Evolutionary conservation across 30 jellyfish, hydroid and myxozoan species (phyloP).

Genomic region (Rhopilema esculentum): DNA sequence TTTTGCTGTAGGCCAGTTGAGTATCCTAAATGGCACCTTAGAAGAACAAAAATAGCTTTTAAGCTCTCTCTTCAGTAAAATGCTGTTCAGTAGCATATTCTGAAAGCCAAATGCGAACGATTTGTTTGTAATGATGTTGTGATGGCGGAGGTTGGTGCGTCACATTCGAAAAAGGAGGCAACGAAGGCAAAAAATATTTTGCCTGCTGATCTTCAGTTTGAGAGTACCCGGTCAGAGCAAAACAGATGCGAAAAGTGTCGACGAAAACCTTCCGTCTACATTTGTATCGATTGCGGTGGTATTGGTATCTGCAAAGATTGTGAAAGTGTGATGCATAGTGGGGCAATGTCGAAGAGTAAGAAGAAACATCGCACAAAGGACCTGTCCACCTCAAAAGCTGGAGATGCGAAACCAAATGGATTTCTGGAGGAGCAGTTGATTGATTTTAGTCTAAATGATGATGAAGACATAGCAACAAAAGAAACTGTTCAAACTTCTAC

Average conservation of each 20-base stretch:
- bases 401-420: constrained; percentile 39
- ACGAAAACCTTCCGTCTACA: constrained; percentile 46
- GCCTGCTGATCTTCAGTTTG: neutral
- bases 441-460: constrained; percentile 30
- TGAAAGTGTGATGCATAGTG: constrained; percentile 64
- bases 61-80: neutral
- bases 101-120: neutral
- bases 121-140: constrained; percentile 3
- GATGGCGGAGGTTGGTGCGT: constrained; percentile 67
- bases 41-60: neutral
- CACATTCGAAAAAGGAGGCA: constrained; percentile 70
- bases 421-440: constrained; percentile 27
- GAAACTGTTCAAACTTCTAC: neutral
- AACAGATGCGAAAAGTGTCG: constrained; percentile 62
- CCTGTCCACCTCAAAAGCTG: constrained; percentile 29
- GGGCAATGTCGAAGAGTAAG: constrained; percentile 38
- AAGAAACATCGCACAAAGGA: constrained; percentile 53
- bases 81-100: neutral
- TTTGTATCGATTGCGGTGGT: constrained; percentile 92
- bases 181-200: constrained; percentile 53
- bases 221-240: constrained; percentile 10
- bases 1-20: neutral
- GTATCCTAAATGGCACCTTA: neutral
- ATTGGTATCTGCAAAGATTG: constrained; percentile 79
- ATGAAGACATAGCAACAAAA: neutral